Conservation (phyloP, 1,140 invertebrate genomes). For the Centruroides vittatus region DNA sequence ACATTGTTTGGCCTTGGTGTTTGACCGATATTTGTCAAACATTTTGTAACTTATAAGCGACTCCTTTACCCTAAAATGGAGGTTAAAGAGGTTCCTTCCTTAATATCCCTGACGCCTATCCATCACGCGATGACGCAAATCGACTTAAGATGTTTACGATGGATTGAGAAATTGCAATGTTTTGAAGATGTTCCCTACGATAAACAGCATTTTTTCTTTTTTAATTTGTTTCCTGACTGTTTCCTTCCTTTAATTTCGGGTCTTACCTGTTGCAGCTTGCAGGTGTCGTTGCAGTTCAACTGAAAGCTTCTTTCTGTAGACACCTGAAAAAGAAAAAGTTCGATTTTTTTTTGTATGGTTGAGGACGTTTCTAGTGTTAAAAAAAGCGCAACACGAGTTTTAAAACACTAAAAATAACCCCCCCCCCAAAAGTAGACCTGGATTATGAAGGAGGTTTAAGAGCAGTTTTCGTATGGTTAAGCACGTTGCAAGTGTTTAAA, state of each 20-base stretch:
- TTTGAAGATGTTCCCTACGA: neutral
- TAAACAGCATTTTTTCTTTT: neutral
- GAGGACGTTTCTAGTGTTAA: too few species aligned
- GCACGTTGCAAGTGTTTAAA: too few species aligned
- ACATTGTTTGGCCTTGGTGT: too few species aligned
- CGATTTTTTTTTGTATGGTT: too few species aligned
- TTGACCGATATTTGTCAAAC: too few species aligned
- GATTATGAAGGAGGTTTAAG: too few species aligned
- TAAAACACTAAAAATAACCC: too few species aligned
- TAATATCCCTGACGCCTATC: neutral
- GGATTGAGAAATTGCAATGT: conserved; percentile 2
- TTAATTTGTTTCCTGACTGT: too few species aligned
- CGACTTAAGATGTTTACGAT: neutral
- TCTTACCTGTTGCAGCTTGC: conserved; percentile 40
- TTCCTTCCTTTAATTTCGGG: conserved; percentile 17
- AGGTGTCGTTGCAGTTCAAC: conserved; percentile 42
- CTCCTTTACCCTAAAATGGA: neutral
- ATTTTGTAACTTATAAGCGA: neutral
- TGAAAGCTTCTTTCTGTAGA: conserved; percentile 31
- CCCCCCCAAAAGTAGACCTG: too few species aligned
- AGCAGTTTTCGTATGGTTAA: too few species aligned
- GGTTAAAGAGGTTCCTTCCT: neutral
- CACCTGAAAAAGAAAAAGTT: neutral
- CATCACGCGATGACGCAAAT: neutral
- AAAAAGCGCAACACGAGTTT: too few species aligned